Evolutionary conservation across 2,113 vertebrate genomes (phyloP), one percentile per base, ranked within the genome.

Genomic region (Mormyrus iriodes): DNA sequence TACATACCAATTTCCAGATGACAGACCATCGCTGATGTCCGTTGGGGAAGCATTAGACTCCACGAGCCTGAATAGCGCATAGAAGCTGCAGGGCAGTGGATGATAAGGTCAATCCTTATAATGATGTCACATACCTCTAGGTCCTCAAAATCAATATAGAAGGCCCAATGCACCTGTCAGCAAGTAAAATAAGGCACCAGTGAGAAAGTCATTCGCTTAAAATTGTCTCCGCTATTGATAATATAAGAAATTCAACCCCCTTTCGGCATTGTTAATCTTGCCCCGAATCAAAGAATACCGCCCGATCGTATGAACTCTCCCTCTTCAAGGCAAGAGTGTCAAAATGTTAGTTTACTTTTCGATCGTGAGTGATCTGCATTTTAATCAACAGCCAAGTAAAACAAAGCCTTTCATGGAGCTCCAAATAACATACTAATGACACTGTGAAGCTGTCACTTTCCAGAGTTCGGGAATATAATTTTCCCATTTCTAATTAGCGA

Each of bases 101-200:
- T 94, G 93, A 94, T 94, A 93, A 96, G 94, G 95, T 96, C 93
- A 95, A 88, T 92, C 91, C 93, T 96, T 95, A 95, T 96, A 93
- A 96, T 96, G 94, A 95, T 95, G 94, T 95, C 94, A 95, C 93
- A 95, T 95, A 94, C 93, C 94, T 96, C 93, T 93, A 95, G 95
- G 95, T 95, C 92, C 93, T 95, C 90, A 91, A 93, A 93, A 95
- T 95, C 95, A 95, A 94, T 94, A 95, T 95, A 92, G 93, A 95
- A 93, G 92, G 86, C 24, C 85, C 90, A 92, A 88, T 92, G 90
- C 92, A 95, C 89, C 94, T 95, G 94, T 93, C 92, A 94, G 93
- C 89, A 93, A 92, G 93, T 93, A 93, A 95, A 95, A 96, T 96
- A 96, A 96, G 94, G 89, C 90, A 92, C 91, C 90, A 88, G 88